Evolutionary conservation across 1,140 invertebrate species (phyloP), one percentile per base, ranked within the genome.

Genomic region (Lordiphosa collinella): DNA sequence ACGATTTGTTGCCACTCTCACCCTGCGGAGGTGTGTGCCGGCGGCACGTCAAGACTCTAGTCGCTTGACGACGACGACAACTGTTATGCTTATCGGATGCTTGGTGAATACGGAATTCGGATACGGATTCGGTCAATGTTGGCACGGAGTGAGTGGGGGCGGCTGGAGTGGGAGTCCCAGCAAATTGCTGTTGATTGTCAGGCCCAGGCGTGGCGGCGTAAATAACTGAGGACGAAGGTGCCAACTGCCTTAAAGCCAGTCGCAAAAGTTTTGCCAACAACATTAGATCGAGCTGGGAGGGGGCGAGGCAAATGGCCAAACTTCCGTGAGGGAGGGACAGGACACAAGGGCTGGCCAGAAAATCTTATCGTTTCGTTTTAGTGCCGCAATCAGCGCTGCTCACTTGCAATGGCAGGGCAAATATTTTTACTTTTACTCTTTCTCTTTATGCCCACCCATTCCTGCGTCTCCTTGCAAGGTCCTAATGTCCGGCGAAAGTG

Each of bases 71-170:
- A 22, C 18, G 67, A 62, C 76, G 76, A 80, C 75, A 80, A 82
- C 76, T 76, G 75, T 80, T 80, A 80, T 82, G 71, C 76, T 80
- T 80, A 80, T 80, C 76, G 76, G 75, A 80, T 80, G 75, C 75
- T 80, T 82, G 70, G 70, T 80, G 75, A 80, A 80, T 80, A 80
- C 66, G 18, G 75, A 80, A 80, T 80, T 60, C 53, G 75, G 52
- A 40, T 58, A 49, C 43, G 51, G 18, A 48, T 70, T 66, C 55
- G 61, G 65, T 68, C 60, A 68, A 58, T 51, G 64, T 58, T 52
- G 53, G 31, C n/a, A 37, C 49, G 16, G 14, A 16, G 14, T 2
- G 13, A 5, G 5, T 49, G 34, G 22, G 36, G 34, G 11, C 6
- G 32, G 32, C 6, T 25, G 32, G 47, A 46, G 12, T 9, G 38